Evolutionary conservation across 2,797 vertebrate species (phyloP).

Genomic region (Siniperca undulata): DNA sequence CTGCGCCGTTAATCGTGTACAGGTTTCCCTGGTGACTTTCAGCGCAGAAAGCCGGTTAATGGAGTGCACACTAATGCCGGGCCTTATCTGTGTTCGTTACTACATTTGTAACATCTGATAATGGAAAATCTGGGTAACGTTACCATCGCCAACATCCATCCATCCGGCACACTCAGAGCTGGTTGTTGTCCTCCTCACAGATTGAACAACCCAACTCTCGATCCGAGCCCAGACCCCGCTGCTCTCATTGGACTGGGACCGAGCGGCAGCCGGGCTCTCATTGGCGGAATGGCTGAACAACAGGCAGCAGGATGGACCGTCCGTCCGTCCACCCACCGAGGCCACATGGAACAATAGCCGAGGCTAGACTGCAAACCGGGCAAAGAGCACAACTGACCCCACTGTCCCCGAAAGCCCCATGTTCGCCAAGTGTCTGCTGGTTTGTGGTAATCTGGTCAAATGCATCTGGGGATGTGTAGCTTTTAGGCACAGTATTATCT

Average conservation of each 20-base stretch:
- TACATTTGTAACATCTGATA: constrained; percentile 34
- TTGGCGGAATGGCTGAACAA: constrained; percentile 82
- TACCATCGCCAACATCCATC: constrained; percentile 77
- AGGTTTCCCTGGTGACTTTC: constrained; percentile 73
- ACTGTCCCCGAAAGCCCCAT: constrained; percentile 22
- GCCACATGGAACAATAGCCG: constrained; percentile 80
- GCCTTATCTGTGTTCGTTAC: constrained; percentile 7
- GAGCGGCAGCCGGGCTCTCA: constrained; percentile 66
- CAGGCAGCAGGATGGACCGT: constrained; percentile 78
- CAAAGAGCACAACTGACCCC: constrained; percentile 24
- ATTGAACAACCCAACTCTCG: constrained; percentile 83
- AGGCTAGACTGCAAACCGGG: constrained; percentile 31
- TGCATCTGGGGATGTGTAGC: background rate
- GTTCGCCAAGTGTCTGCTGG: constrained; percentile 21
- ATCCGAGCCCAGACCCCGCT: constrained; percentile 67
- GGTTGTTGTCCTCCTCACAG: constrained; percentile 80
- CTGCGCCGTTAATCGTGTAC: constrained; percentile 57
- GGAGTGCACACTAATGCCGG: background rate
- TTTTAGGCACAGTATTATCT: background rate
- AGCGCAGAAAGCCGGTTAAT: constrained; percentile 37
- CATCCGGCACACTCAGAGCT: constrained; percentile 71
- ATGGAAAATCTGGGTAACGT: constrained; percentile 56
- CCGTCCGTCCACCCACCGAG: constrained; percentile 70
- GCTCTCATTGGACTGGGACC: constrained; percentile 80
- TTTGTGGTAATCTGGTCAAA: constrained; percentile 37